Base-by-base conservation (phyloP, 1,140 invertebrate species). In the Drosophila simulans region DNA sequence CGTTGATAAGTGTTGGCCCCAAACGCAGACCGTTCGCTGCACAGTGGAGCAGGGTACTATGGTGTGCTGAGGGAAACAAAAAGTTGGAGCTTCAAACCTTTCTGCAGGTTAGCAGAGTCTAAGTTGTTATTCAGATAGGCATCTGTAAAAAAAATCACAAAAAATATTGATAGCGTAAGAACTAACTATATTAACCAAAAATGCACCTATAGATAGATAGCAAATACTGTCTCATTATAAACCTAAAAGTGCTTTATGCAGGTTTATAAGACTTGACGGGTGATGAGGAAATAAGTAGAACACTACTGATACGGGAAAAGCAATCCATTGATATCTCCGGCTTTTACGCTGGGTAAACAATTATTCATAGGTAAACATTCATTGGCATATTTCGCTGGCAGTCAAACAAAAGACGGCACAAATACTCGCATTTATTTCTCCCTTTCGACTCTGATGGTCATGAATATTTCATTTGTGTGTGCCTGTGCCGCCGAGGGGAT, bases 1-100 rank as follows among this genome's bases (percentile, higher is more conserved):
- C 79, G 83, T 80, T 86, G 83, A 86, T 86, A 86, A 86, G 83
- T 83, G 83, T 89, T 88, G 83, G 75, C 69, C 83, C 82, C 73
- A 77, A 80, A 77, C 72, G 69, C 64, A 68, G 72, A 49, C 60
- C 77, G 53, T 60, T 42, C 43, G 72, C 25, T 43, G 82, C 53
- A 85, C 81, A 86, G 72, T 85, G 81, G 82, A 22, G 45, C 35
- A 37, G 34, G 15, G 8, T 55, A 34, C 12, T 11, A 7, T 8
- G 5, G 40, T 11, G 11, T 15, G 5, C 2, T 8, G 13, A 42
- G 13, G 1, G 4, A 31, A 7, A 10, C 31, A 31, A 31, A 20
- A 27, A 4, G 17, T 22, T 34, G n/a, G 51, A 56, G 59, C 55
- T 17, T 51, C 40, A 77, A 37, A 37, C 10, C 35, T 12, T 37